phyloP scores from a whole-genome alignment of 2,113 vertebrate species.

The Gymnorhina tibicen region DNA sequence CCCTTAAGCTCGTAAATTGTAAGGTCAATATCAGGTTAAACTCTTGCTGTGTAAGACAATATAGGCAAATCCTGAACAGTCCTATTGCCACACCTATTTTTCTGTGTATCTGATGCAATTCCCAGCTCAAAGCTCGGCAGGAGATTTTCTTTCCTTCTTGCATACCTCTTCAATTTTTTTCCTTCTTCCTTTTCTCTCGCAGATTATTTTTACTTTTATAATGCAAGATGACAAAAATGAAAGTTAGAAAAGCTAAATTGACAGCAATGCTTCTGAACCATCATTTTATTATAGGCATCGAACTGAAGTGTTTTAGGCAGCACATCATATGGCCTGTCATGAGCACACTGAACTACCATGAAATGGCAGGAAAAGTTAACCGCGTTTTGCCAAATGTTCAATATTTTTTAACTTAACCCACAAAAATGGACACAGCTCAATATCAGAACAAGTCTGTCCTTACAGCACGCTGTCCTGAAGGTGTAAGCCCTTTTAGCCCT shows the following conservation, averaged over 20 bases:
- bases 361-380: neutral
- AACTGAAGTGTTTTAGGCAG: neutral
- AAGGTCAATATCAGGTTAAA: conserved; percentile 43
- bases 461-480: rapidly evolving
- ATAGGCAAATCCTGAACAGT: neutral
- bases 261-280: neutral
- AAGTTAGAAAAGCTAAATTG: neutral
- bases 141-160: neutral
- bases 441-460: neutral
- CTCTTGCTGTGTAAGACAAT: neutral
- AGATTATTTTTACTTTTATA: neutral
- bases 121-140: neutral
- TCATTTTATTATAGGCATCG: neutral
- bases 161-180: neutral
- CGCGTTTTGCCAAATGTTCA: neutral
- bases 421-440: neutral
- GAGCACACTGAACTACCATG: neutral
- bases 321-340: neutral
- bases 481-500: neutral
- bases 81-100: neutral
- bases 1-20: conserved; percentile 7
- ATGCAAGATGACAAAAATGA: neutral
- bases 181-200: neutral
- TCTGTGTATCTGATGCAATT: neutral
- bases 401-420: neutral